Conservation (phyloP, 2,888 invertebrate species). For the Caradrina clavipalpis region DNA sequence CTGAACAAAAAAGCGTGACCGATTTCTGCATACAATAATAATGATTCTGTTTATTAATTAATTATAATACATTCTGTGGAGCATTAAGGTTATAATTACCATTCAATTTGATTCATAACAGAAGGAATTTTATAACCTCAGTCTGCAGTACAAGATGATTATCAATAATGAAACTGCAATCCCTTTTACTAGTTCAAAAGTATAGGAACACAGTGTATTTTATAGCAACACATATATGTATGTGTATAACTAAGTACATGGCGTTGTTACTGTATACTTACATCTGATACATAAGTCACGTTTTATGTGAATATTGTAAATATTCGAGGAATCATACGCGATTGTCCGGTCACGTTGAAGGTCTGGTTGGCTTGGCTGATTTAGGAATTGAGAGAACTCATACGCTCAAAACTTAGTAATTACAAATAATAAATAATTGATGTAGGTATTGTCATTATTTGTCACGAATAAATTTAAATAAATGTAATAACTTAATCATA, state of each 20-base stretch:
- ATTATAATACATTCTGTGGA: neutral
- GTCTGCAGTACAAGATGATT: conserved; percentile 39
- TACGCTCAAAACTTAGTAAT: conserved; percentile 87
- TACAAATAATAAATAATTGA: conserved; percentile 77
- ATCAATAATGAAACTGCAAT: conserved; percentile 34
- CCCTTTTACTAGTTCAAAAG: conserved; percentile 49
- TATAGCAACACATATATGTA: conserved; percentile 48
- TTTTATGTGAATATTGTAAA: conserved; percentile 72
- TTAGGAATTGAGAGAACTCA: conserved; percentile 89
- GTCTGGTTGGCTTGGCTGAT: conserved; percentile 84
- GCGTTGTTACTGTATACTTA: conserved; percentile 55
- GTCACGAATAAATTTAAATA: conserved; percentile 85
- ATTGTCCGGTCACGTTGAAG: conserved; percentile 69
- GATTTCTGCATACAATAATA: conserved; percentile 20
- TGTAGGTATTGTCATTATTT: conserved; percentile 85
- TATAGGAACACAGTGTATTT: conserved; percentile 63
- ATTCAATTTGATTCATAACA: neutral
- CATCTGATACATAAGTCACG: conserved; percentile 59
- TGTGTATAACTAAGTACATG: conserved; percentile 55
- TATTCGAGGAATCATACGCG: conserved; percentile 70
- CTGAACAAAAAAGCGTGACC: conserved; percentile 18
- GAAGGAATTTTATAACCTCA: conserved; percentile 31
- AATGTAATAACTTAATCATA: conserved; percentile 81
- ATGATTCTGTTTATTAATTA: conserved; percentile 7
- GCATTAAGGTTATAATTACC: neutral